Conservation (phyloP, 2,888 invertebrate species). For the Dasysyrphus albostriatus region DNA sequence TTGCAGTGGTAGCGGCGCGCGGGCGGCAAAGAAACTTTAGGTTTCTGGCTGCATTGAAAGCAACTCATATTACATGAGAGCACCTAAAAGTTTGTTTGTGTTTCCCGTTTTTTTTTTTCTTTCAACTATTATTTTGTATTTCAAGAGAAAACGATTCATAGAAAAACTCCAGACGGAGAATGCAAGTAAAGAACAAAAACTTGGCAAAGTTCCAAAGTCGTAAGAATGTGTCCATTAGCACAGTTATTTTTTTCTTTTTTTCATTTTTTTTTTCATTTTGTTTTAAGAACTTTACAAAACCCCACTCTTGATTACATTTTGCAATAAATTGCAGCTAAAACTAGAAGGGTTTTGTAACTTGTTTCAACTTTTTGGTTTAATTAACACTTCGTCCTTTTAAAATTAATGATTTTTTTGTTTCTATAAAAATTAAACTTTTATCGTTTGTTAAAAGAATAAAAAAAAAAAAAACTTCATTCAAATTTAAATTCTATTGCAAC, state of each 20-base stretch:
- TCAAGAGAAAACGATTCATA: conserved; percentile 41
- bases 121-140: conserved; percentile 11
- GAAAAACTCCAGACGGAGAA: conserved; percentile 45
- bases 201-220: conserved; percentile 66
- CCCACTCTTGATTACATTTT: conserved; percentile 52
- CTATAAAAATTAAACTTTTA: background rate
- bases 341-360: background rate
- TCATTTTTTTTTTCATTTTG: conserved; percentile 38
- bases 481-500: background rate
- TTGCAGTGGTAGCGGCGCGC: background rate
- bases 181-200: conserved; percentile 52
- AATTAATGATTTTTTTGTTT: background rate
- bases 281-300: conserved; percentile 43
- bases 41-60: conserved; percentile 27
- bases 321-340: conserved; percentile 13
- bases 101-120: background rate
- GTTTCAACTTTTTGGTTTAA: conserved; percentile 31
- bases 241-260: conserved; percentile 44
- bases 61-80: conserved; percentile 44
- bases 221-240: conserved; percentile 68
- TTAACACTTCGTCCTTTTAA: conserved; percentile 55
- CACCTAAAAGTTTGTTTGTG: conserved; percentile 46
- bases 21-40: conserved; percentile 14
- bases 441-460: background rate
- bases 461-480: background rate